Conservation (phyloP, 2,797 vertebrate genomes). For the Smutsia temminckii region DNA sequence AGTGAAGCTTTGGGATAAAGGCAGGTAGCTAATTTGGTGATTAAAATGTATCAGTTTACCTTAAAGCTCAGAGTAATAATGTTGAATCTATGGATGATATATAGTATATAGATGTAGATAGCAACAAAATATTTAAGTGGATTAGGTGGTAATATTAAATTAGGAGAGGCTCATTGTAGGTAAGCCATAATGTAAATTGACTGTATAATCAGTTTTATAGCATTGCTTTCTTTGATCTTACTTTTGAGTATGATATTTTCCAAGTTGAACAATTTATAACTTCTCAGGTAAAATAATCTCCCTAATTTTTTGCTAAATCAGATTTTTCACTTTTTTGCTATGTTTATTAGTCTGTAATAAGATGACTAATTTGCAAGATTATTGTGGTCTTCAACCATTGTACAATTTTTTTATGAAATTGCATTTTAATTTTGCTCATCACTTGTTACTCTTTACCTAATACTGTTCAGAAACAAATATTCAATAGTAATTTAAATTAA, state of each 20-base stretch:
- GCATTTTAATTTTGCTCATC: conserved; percentile 23
- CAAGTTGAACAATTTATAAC: neutral
- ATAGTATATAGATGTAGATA: neutral
- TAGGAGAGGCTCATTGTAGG: neutral
- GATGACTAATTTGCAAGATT: neutral
- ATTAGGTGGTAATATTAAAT: neutral
- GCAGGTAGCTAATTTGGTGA: neutral
- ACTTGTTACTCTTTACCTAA: neutral
- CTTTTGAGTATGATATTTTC: neutral
- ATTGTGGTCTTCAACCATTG: neutral
- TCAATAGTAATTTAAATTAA: neutral
- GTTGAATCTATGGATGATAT: neutral
- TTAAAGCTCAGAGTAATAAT: neutral
- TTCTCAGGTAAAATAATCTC: neutral
- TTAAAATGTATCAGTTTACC: conserved; percentile 7
- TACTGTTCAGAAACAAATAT: neutral
- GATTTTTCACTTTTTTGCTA: neutral
- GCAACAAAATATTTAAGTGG: neutral
- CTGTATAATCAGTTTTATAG: neutral
- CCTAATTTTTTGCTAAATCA: neutral
- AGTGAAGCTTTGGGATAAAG: conserved; percentile 33
- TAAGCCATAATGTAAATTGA: neutral
- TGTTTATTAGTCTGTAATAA: neutral
- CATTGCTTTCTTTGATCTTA: neutral
- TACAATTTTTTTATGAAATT: conserved; percentile 5